Percentiles rank a stretch among this genome's conserved stretches.
Evolutionary conservation across 2,888 invertebrate genomes (phyloP).

Genomic region (Stratiomys singularior): DNA sequence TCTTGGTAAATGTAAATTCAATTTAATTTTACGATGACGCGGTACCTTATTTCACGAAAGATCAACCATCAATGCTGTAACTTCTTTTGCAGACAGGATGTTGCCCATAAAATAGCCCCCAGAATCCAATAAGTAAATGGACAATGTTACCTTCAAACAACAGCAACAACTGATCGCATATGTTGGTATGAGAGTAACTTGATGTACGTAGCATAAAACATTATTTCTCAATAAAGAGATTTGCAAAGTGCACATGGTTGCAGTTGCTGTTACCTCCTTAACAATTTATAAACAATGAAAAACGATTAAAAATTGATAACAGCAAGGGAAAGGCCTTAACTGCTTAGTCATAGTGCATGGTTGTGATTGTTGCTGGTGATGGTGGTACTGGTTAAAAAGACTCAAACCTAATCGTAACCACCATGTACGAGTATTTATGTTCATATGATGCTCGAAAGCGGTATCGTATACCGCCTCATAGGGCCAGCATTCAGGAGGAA

Average conservation of each 20-base stretch:
- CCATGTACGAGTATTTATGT: not conserved
- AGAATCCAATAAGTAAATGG: no score
- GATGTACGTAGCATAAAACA: constrained; percentile 11
- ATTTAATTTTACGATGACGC: constrained; percentile 4
- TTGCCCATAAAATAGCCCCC: no score
- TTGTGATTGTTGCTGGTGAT: no score
- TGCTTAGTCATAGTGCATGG: no score
- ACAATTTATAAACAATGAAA: constrained; percentile 19
- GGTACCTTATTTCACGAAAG: not conserved
- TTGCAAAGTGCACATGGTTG: constrained; percentile 7
- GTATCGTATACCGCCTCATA: not conserved
- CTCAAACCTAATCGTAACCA: not conserved
- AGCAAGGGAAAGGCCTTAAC: constrained; percentile 8
- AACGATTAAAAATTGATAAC: constrained; percentile 36
- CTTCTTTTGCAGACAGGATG: not conserved
- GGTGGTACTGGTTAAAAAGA: no score
- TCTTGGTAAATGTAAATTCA: no score
- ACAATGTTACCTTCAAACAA: not conserved
- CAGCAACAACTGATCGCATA: not conserved
- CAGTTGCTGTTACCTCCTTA: no score
- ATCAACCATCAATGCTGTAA: not conserved
- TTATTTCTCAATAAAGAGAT: constrained; percentile 25
- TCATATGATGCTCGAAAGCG: not conserved
- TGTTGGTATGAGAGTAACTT: not conserved
- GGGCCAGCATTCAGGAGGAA: not conserved